phyloP scores from a whole-genome alignment of 2,888 invertebrate species.

The Euzetes globulus region DNA sequence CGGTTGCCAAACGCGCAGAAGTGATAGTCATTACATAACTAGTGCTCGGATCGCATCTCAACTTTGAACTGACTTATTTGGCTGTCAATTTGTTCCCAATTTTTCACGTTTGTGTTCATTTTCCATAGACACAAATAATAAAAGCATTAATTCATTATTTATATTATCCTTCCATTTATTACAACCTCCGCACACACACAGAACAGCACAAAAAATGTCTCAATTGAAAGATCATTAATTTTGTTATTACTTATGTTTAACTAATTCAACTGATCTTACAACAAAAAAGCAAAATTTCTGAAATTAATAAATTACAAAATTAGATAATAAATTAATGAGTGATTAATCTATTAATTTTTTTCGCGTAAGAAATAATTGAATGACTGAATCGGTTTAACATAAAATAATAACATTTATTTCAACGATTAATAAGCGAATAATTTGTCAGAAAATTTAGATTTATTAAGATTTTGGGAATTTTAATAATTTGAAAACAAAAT shows the following conservation, averaged over 20 bases:
- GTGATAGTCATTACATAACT: conserved; percentile 1
- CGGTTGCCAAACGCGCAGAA: conserved; percentile 3
- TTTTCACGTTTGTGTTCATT: conserved; percentile 23
- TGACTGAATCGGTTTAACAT: too few relatives aligned
- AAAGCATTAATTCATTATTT: conserved; percentile 29
- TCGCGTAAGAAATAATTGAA: too few relatives aligned
- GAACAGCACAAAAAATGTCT: neutral
- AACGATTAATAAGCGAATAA: too few relatives aligned
- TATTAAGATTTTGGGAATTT: too few relatives aligned
- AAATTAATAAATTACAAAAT: neutral
- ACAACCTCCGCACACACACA: conserved; percentile 9
- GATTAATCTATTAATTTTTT: neutral
- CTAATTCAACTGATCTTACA: neutral
- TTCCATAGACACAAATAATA: conserved; percentile 29
- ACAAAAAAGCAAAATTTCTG: neutral
- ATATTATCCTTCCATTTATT: conserved; percentile 27
- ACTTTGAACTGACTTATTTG: conserved; percentile 6
- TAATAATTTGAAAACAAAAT: too few relatives aligned
- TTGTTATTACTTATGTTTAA: neutral
- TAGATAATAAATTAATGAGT: neutral
- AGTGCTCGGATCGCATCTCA: conserved; percentile 15
- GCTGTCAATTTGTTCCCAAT: conserved; percentile 26
- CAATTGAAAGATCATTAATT: conserved; percentile 16
- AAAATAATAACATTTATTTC: too few relatives aligned
- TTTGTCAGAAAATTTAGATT: too few relatives aligned